These are phyloP conservation scores for Hypercompe scribonia DNA, from an alignment of 2,888 invertebrate species.

Conservation along the genomic window DNA sequence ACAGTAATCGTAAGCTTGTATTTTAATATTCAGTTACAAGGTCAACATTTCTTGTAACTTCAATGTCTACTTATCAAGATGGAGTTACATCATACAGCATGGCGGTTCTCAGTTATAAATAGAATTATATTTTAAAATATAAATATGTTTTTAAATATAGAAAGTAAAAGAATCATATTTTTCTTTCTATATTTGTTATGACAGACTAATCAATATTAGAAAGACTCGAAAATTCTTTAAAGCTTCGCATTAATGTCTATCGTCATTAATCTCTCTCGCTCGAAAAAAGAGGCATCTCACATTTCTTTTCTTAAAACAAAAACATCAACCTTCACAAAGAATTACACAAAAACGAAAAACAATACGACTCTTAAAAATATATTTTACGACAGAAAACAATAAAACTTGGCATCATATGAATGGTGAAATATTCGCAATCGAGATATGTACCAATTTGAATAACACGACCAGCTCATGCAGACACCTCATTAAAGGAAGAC, in stretches of 20 bases:
- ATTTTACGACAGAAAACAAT: constrained; percentile 48
- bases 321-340: constrained; percentile 16
- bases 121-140: too few relatives aligned
- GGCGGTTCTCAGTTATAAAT: too few relatives aligned
- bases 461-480: constrained; percentile 56
- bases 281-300: not conserved
- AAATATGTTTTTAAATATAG: too few relatives aligned
- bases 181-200: not conserved
- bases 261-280: not conserved
- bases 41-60: not conserved
- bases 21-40: not conserved
- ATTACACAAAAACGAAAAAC: constrained; percentile 28
- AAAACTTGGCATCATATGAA: constrained; percentile 51
- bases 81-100: not conserved
- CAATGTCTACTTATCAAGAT: not conserved
- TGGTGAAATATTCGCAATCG: constrained; percentile 56
- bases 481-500: constrained; percentile 59
- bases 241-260: not conserved
- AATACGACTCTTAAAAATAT: constrained; percentile 30
- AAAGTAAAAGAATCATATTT: not conserved
- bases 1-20: too few relatives aligned
- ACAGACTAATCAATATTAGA: not conserved
- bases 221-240: not conserved
- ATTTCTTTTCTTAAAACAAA: not conserved
- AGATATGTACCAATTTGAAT: constrained; percentile 56